Conservation (phyloP, 2,797 vertebrate genomes). For the Sardinella longiceps region DNA sequence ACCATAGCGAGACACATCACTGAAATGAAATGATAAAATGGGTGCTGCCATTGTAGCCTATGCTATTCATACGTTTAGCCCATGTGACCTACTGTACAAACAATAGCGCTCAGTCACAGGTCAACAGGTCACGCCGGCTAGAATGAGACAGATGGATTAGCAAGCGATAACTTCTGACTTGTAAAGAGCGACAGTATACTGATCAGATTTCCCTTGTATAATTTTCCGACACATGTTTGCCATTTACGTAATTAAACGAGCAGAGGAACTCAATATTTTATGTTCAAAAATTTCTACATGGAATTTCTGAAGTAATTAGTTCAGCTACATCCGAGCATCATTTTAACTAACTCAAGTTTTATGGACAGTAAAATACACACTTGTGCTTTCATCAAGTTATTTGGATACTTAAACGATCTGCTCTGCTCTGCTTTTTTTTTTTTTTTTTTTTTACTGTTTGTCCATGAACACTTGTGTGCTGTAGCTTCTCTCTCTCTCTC, state of each 20-base stretch:
- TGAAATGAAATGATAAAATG: neutral
- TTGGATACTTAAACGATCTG: neutral
- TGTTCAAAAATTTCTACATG: neutral
- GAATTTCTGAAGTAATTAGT: neutral
- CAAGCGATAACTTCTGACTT: neutral
- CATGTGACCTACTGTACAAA: conserved; percentile 5
- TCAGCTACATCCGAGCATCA: neutral
- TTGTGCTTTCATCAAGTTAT: conserved; percentile 2
- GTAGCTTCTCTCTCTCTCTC: neutral
- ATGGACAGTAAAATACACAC: conserved; percentile 1
- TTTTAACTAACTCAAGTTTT: conserved; percentile 15
- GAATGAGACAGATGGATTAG: conserved; percentile 17
- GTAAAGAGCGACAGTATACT: neutral
- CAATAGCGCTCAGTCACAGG: neutral
- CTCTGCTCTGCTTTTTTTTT: neutral
- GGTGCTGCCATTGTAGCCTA: conserved; percentile 9
- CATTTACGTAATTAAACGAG: neutral
- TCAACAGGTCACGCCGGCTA: neutral
- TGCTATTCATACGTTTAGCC: conserved; percentile 23
- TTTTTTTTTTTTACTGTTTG: neutral
- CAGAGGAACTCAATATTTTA: conserved; percentile 1
- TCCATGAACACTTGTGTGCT: neutral
- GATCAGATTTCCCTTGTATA: neutral
- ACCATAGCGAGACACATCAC: neutral
- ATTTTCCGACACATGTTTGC: neutral